Conservation (phyloP, 2,888 invertebrate species). For the Xanthia icteritia region DNA sequence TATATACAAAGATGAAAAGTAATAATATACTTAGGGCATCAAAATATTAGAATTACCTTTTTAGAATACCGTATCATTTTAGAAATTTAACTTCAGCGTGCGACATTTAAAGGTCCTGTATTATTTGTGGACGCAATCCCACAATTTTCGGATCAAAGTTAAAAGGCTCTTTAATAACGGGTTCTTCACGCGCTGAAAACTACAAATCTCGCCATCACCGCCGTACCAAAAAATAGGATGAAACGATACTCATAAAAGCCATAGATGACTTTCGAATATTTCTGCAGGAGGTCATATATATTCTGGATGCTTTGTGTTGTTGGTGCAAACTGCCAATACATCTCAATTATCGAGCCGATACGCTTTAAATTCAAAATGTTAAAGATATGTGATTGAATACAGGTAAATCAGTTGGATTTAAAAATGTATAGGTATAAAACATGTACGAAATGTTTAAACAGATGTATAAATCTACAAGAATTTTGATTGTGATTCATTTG, state of each 20-base stretch:
- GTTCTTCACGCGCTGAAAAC: constrained; percentile 8
- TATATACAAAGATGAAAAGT: neutral
- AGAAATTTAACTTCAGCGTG: neutral
- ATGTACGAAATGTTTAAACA: too few relatives aligned
- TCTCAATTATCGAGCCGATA: constrained; percentile 37
- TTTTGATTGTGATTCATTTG: too few relatives aligned
- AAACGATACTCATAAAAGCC: constrained; percentile 47
- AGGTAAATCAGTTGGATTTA: neutral
- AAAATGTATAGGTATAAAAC: neutral
- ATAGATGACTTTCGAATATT: constrained; percentile 46
- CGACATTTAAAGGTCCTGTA: neutral
- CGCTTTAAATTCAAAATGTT: constrained; percentile 12
- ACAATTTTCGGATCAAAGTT: neutral
- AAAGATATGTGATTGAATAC: neutral
- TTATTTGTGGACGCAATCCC: neutral
- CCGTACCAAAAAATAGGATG: constrained; percentile 7
- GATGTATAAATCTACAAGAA: too few relatives aligned
- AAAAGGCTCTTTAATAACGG: neutral
- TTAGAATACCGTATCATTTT: neutral
- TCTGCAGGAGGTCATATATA: constrained; percentile 49
- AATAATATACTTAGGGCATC: neutral
- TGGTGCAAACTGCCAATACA: constrained; percentile 51
- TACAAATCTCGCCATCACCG: constrained; percentile 7
- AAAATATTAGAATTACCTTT: neutral
- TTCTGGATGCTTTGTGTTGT: constrained; percentile 38